Base-by-base conservation (phyloP, 2,797 vertebrate genomes). In the Coracias cyanogaster region DNA sequence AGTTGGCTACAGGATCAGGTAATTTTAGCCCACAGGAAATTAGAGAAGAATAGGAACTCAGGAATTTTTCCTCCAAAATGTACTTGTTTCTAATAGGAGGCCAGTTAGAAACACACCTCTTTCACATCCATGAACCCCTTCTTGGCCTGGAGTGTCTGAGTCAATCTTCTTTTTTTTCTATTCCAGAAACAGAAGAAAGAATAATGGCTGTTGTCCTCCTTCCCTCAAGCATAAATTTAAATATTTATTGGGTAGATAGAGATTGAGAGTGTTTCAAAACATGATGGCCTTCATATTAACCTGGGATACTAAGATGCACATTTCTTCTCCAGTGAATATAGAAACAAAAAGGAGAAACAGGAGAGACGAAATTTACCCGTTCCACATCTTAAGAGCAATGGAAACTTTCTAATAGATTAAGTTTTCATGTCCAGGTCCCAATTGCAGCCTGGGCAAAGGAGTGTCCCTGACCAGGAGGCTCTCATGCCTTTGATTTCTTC, bases 401-500 rank as follows among this genome's bases (percentile, higher is more conserved):
- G 7, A 26, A 83, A 24, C 14, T 54, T 85, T 69, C 46, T 15
- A 15, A 82, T 6, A 7, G 15, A 25, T 58, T 33, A 83, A 12
- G 10, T 37, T 73, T 35, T 45, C 19, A 12, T 24, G 24, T 52
- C 45, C 29, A 39, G 6, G 12, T 90, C 22, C 9, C 62, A 77
- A 0, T 4, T 46, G n/a, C 31, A 52, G 15, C 5, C 19, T 45
- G 19, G 41, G 22, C 11, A 51, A 19, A 67, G 15, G 22, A 7
- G 1, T 29, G 14, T 12, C 14, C 17, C 41, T 72, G 69, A 9
- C 6, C 0, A 3, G 51, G 20, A 28, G 28, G 10, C 7, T 41
- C 33, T 7, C 17, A 35, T 45, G 28, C 7, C 31, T 19, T 46
- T 1, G 0, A n/a, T 43, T 51, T 35, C 16, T 17, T 7, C 9